A percentile compares a stretch with the other conserved stretches of the same genome.
These are phyloP conservation scores for Spilosoma lubricipeda DNA, from an alignment of 2,888 invertebrate species.

Conservation along the genomic window DNA sequence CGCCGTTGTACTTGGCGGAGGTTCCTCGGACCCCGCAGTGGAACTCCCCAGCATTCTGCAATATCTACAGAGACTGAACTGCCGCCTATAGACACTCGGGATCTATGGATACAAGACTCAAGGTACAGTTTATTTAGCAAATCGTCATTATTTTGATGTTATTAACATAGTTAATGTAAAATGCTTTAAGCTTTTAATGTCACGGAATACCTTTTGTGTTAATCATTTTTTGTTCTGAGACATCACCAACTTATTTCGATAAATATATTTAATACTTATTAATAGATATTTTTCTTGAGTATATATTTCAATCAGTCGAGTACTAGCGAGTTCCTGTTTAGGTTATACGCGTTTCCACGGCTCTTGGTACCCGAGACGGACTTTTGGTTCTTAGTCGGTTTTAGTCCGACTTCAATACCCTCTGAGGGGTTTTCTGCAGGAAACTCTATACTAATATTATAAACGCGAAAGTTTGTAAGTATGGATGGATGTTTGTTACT, in stretches of 20 bases:
- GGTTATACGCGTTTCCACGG: neutral
- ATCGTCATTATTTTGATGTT: neutral
- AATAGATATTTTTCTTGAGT: neutral
- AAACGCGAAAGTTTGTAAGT: too few species aligned
- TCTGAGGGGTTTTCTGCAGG: too few species aligned
- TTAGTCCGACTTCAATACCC: too few species aligned
- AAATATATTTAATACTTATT: neutral
- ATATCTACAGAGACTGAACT: conserved; percentile 94
- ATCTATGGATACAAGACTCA: conserved; percentile 92
- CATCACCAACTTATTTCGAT: neutral
- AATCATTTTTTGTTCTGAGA: neutral
- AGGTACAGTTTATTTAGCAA: conserved; percentile 70
- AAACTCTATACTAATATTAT: too few species aligned
- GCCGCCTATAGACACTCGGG: conserved; percentile 93
- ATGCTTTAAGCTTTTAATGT: neutral
- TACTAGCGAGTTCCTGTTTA: neutral
- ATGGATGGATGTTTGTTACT: too few species aligned
- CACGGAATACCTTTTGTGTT: neutral
- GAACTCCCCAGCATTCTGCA: conserved; percentile 90
- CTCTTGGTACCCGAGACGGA: too few species aligned
- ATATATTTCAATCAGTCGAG: neutral
- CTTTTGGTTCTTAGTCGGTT: too few species aligned
- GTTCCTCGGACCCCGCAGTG: conserved; percentile 84
- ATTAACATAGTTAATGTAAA: neutral
- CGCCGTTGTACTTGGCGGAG: conserved; percentile 93